Evolutionary conservation across 2,888 invertebrate species (phyloP), one percentile per base, ranked within the genome.

Genomic region (Orgyia antiqua): DNA sequence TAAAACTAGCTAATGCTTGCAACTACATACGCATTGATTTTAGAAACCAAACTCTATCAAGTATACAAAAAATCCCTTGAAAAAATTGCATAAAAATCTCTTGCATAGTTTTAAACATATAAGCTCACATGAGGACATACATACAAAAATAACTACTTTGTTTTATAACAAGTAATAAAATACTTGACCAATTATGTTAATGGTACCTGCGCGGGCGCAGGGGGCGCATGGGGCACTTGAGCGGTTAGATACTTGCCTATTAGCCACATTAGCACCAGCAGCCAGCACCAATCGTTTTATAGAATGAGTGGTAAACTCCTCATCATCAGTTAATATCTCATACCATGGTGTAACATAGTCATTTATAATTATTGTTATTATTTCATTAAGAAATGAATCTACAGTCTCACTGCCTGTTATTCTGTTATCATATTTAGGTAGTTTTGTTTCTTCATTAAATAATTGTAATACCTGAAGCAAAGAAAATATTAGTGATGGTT

Each of bases 321-420:
- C 90, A 74, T 95, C 93, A 54, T 90, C 88, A 0, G 91, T 91
- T 50, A 92, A 67, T 36, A 89, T 66, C 61, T 86, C 88, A 63
- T 91, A 92, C 93, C 93, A 93, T 1, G 92, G 90, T 42, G 91
- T 89, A 25, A 96, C 91, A 82, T 94, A 95, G 74, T 96, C 96
- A 64, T 94, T 88, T 29, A 95, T 88, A 30, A 94, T 89, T 46
- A 92, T 94, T 39, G 91, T 90, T 53, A 96, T 87, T 58, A 96
- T 94, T 83, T 95, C 92, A 77, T 94, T 94, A 29, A 96, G 86
- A 51, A 93, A 94, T 56, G 93, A 92, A 79, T 96, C 96, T 37
- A 96, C 95, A 17, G 93, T 89, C 56, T 92, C 93, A 58, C 95
- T 94, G 13, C 95, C 95, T 12, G 95, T 95, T 42, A 96, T 92